phyloP scores from a whole-genome alignment of 2,888 invertebrate genomes.

The Dicyrtomina minuta region DNA sequence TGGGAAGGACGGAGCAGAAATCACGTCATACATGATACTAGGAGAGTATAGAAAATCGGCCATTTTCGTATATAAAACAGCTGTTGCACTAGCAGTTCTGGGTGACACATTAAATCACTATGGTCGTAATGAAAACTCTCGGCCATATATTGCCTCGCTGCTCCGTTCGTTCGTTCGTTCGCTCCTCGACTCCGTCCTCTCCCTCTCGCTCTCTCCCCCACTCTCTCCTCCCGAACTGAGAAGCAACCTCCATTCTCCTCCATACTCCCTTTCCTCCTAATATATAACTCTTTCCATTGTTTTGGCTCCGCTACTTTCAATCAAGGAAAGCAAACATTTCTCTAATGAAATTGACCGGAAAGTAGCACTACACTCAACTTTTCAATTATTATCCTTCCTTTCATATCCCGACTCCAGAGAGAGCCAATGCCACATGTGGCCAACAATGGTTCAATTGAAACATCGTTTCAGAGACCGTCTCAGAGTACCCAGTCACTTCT shows the following conservation, averaged over 20 bases:
- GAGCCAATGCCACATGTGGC: conserved; percentile 28
- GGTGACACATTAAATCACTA: conserved; percentile 54
- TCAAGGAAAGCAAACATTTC: conserved; percentile 52
- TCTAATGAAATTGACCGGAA: conserved; percentile 53
- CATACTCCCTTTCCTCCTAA: conserved; percentile 32
- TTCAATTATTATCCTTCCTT: conserved; percentile 45
- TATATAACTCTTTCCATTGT: conserved; percentile 47
- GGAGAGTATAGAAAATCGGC: conserved; percentile 49
- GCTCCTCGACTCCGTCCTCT: conserved; percentile 4
- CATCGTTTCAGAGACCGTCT: conserved; percentile 24
- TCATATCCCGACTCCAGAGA: conserved; percentile 1
- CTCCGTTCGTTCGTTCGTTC: background rate
- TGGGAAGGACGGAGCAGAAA: conserved; percentile 14
- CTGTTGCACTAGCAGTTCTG: conserved; percentile 53
- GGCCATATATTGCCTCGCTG: conserved; percentile 39
- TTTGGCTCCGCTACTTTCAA: conserved; percentile 49
- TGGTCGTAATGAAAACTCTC: conserved; percentile 53
- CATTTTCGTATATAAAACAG: conserved; percentile 54
- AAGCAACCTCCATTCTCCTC: conserved; percentile 13
- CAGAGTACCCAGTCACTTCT: conserved; percentile 13
- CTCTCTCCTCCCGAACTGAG: background rate
- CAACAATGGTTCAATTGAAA: conserved; percentile 35
- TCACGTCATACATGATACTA: conserved; percentile 28
- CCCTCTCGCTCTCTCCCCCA: conserved; percentile 19
- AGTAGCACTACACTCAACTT: conserved; percentile 46